phyloP scores from a whole-genome alignment of 92 coral and sea anemone genomes.

The Desmophyllum pertusum region DNA sequence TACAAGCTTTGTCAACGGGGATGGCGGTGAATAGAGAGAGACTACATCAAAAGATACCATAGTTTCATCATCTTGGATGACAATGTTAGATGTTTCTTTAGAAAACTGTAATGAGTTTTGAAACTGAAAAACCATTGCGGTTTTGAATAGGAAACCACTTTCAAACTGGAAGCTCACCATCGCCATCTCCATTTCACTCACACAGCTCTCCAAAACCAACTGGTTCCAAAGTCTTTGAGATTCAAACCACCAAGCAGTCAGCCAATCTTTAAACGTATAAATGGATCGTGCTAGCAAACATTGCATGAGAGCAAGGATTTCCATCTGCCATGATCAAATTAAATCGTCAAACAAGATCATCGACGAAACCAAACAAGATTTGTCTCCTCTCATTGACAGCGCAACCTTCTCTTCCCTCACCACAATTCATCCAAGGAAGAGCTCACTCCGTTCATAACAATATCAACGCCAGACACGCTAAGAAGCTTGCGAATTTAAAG shows the following conservation, averaged over 20 bases:
- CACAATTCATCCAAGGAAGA: background rate
- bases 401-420: background rate
- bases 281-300: slow-evolving; percentile 45
- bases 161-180: slow-evolving; percentile 15
- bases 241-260: slow-evolving; percentile 41
- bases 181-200: background rate
- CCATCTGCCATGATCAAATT: slow-evolving; percentile 26
- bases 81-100: too few relatives aligned
- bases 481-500: too few relatives aligned
- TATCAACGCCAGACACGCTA: background rate
- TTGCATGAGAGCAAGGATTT: slow-evolving; percentile 37
- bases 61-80: too few relatives aligned
- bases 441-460: background rate
- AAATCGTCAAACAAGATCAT: background rate
- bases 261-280: slow-evolving; percentile 38
- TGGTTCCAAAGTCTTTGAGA: too few relatives aligned
- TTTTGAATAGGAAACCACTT: too few relatives aligned
- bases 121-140: too few relatives aligned
- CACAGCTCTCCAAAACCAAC: background rate
- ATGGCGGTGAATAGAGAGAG: too few relatives aligned
- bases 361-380: background rate
- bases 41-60: too few relatives aligned
- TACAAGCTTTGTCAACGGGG: too few relatives aligned
- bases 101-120: too few relatives aligned
- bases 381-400: background rate